Base-by-base conservation (phyloP, 2,888 invertebrate genomes). In the Temnothorax unifasciatus region DNA sequence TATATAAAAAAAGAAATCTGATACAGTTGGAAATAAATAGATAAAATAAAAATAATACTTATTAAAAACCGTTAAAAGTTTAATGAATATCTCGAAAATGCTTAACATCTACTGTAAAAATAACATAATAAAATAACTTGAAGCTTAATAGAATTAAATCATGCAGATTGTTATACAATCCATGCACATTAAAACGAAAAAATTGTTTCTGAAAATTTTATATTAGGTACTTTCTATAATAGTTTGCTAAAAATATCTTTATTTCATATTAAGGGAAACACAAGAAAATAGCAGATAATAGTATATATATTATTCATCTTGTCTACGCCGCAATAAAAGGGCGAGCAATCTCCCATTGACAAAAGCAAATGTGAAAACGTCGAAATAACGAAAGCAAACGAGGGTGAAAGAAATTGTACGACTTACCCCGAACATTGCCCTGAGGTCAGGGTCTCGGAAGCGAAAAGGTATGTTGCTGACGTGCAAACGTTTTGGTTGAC, bases 391-490 rank as follows among this genome's bases (percentile, higher is more conserved):
- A 68, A 54, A 25, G 50, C 9, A n/a, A 68, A 74, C 15, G 34
- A 47, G 15, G 1, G 29, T 59, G 8, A 21, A 41, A 41, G 21
- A 74, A 69, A 38, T 47, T 50, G 29, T 29, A 64, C 63, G 94
- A 97, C 98, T 97, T 96, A 99, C 99, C 96, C 99, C 99, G 96
- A 99, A 99, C 98, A 99, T 98, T 93, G 98, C 98, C 95, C 99
- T 97, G 91, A 99, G 97, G 96, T 99, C 99, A 88, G 99, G 99
- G 96, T 99, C 99, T 96, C 99, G 97, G 96, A 99, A 99, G 95
- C 99, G 97, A 96, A 99, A 99, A 94, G 99, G 99, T 96, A 99
- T 99, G 96, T 99, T 99, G 94, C 99, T 99, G 95, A 99, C 99
- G 95, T 99, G 99, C 92, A 99, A 97, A 95, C 99, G 96, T 95